phyloP scores from a whole-genome alignment of 2,113 vertebrate genomes.

The Elaphurus davidianus region DNA sequence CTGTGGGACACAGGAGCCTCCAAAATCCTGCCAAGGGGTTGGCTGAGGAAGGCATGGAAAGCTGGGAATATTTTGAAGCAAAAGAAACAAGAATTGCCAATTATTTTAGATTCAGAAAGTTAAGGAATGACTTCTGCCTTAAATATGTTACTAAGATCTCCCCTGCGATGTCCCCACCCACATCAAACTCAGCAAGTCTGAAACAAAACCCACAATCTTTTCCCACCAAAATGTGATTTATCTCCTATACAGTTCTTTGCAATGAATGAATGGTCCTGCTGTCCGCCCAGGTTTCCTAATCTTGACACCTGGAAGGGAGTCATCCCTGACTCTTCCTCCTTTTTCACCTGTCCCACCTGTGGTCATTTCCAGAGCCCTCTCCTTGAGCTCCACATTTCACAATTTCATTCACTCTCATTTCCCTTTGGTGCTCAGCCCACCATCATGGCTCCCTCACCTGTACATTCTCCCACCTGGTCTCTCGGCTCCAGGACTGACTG shows the following conservation, averaged over 20 bases:
- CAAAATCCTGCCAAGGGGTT: neutral
- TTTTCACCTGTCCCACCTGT: too few relatives aligned
- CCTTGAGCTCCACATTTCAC: neutral
- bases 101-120: neutral
- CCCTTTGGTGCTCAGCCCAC: neutral
- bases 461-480: neutral
- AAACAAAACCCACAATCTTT: neutral
- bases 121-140: too few relatives aligned
- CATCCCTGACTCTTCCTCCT: neutral
- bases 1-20: accelerated
- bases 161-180: neutral
- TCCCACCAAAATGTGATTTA: neutral
- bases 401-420: accelerated
- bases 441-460: neutral
- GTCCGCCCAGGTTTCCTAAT: neutral
- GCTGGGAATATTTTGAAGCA: neutral
- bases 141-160: neutral
- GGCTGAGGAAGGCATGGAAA: neutral
- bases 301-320: neutral
- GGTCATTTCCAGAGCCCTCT: neutral
- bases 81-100: neutral
- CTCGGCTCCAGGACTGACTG: too few relatives aligned
- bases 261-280: too few relatives aligned
- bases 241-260: neutral
- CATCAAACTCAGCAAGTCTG: neutral